Percentiles rank a stretch among this genome's conserved stretches.
Evolutionary conservation across 2,797 vertebrate species (phyloP).

Genomic region (Myotis pilosus): DNA sequence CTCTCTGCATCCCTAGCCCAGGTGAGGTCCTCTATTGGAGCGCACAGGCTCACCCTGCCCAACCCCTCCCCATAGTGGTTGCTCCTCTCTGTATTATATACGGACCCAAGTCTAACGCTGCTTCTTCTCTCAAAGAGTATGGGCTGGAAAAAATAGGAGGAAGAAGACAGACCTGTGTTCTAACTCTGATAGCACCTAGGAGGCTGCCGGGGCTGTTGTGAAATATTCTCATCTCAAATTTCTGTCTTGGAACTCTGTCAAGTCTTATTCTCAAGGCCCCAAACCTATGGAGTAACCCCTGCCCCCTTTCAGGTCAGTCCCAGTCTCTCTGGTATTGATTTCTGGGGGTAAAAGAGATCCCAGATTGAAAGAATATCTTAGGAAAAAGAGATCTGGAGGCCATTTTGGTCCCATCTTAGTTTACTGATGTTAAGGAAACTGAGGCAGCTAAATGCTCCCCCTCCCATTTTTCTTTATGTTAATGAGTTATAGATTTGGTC

Average conservation of each 20-base stretch:
- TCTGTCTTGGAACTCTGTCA: neutral
- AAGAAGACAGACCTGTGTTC: neutral
- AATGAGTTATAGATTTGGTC: neutral
- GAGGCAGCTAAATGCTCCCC: neutral
- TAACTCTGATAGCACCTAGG: neutral
- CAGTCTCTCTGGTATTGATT: neutral
- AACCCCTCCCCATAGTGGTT: neutral
- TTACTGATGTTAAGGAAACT: constrained; percentile 10
- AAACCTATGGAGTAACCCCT: neutral
- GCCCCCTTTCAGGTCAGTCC: neutral
- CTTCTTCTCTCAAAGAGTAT: neutral
- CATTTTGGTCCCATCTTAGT: neutral
- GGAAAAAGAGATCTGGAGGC: neutral
- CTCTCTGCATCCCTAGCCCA: neutral
- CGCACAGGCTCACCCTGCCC: neutral
- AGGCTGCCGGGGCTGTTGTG: neutral
- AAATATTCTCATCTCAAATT: neutral
- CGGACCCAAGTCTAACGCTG: neutral
- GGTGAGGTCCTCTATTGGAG: neutral
- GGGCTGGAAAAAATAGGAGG: neutral
- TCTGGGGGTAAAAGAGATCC: neutral
- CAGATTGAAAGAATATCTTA: neutral
- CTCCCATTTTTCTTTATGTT: neutral
- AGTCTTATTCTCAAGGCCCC: constrained; percentile 20
- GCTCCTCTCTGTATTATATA: neutral